Percentiles rank a stretch among this genome's conserved stretches.
Evolutionary conservation across 2,888 invertebrate genomes (phyloP).

Genomic region (Tortrix viridana): DNA sequence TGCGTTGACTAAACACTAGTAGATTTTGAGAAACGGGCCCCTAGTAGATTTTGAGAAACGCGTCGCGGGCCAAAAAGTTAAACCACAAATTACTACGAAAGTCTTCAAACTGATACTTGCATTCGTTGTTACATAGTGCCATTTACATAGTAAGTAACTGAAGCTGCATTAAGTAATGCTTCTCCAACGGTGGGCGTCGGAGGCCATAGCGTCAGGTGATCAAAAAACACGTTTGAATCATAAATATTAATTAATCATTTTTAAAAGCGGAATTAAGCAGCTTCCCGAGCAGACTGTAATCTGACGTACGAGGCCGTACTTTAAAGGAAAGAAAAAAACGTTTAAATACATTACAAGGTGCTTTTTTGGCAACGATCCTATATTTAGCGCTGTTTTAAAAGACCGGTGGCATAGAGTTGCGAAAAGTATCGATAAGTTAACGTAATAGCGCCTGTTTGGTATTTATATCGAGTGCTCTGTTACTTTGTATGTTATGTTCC

Average conservation of each 20-base stretch:
- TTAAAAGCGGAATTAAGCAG: conserved; percentile 30
- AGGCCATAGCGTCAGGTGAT: conserved; percentile 19
- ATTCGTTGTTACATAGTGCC: background rate
- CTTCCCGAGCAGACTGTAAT: conserved; percentile 42
- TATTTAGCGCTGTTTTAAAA: conserved; percentile 8
- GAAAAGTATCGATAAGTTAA: conserved; percentile 1
- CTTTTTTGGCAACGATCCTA: conserved; percentile 20
- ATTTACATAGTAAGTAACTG: conserved; percentile 4
- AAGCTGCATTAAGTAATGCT: conserved; percentile 8
- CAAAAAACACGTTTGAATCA: conserved; percentile 28
- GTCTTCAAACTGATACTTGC: too few relatives aligned
- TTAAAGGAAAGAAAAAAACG: conserved; percentile 21
- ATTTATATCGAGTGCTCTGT: background rate
- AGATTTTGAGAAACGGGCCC: too few relatives aligned
- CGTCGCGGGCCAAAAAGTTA: too few relatives aligned
- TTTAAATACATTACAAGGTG: conserved; percentile 9
- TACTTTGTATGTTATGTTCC: background rate
- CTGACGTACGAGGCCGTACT: conserved; percentile 42
- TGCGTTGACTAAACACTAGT: too few relatives aligned
- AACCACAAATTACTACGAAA: too few relatives aligned
- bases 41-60: too few relatives aligned
- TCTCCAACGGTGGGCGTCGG: conserved; percentile 10
- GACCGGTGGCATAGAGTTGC: conserved; percentile 6
- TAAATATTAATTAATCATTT: conserved; percentile 40
- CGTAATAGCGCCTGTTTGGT: conserved; percentile 3